These are phyloP conservation scores for Odontophorus gujanensis DNA, from an alignment of 2,113 vertebrate species.

Conservation along the genomic window DNA sequence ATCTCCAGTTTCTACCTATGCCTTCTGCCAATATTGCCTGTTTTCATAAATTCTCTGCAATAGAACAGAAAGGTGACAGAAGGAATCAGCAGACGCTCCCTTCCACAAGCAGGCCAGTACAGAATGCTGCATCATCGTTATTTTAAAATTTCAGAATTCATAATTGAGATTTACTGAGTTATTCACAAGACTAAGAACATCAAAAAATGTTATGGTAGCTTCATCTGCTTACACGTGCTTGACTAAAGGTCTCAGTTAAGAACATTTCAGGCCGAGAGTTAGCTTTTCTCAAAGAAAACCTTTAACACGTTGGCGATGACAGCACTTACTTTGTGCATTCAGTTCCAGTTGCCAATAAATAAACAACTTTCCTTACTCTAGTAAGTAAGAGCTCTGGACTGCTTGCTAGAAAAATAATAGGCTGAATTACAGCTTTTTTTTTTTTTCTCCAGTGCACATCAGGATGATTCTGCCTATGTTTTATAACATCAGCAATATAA, in stretches of 20 bases:
- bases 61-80: background rate
- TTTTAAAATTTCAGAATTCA: background rate
- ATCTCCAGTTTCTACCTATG: background rate
- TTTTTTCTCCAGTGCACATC: background rate
- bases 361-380: background rate
- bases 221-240: background rate
- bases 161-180: background rate
- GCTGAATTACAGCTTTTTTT: background rate
- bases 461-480: background rate
- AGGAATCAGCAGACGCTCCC: accelerated
- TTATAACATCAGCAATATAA: background rate
- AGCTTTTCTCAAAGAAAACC: background rate
- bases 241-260: background rate
- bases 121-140: background rate
- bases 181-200: background rate
- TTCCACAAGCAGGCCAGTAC: background rate
- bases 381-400: background rate
- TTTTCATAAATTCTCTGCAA: background rate
- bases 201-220: background rate
- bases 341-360: background rate
- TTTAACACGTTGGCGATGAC: background rate
- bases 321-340: background rate
- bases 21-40: background rate
- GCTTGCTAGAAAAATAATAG: background rate
- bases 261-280: background rate